phyloP scores from a whole-genome alignment of 2,888 invertebrate species.

The Eulithis prunata region DNA sequence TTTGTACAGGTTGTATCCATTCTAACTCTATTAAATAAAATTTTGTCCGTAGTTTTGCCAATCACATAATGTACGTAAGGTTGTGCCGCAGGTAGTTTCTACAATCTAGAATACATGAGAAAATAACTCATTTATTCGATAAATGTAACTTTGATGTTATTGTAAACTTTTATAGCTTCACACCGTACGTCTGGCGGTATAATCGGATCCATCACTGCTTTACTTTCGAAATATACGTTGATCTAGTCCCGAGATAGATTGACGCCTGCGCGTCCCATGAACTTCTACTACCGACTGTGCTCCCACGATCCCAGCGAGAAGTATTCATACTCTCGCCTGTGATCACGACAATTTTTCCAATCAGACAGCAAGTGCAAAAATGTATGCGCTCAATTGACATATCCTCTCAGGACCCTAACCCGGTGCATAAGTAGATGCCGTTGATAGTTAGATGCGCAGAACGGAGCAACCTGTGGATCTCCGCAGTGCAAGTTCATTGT shows the following conservation, averaged over 20 bases:
- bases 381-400: conserved; percentile 30
- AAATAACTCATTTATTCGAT: conserved; percentile 5
- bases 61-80: conserved; percentile 17
- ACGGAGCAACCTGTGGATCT: conserved; percentile 53
- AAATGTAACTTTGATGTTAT: conserved; percentile 17
- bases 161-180: conserved; percentile 33
- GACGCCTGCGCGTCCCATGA: conserved; percentile 42
- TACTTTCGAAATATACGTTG: conserved; percentile 6
- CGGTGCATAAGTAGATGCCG: not conserved
- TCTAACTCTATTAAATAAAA: conserved; percentile 11
- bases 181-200: conserved; percentile 26
- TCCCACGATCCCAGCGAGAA: conserved; percentile 8
- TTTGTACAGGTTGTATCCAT: conserved; percentile 52
- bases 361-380: conserved; percentile 33
- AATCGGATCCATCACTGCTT: conserved; percentile 26
- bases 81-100: conserved; percentile 27
- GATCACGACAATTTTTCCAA: conserved; percentile 24
- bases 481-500: conserved; percentile 73
- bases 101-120: conserved; percentile 5
- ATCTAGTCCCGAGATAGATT: conserved; percentile 15
- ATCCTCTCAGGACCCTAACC: conserved; percentile 29
- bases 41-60: conserved; percentile 4
- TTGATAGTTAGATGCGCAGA: conserved; percentile 8
- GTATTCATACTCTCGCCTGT: conserved; percentile 22
- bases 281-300: conserved; percentile 45